Evolutionary conservation across 2,888 invertebrate species (phyloP), one percentile per base, ranked within the genome.

Genomic region (Deilephila porcellus): DNA sequence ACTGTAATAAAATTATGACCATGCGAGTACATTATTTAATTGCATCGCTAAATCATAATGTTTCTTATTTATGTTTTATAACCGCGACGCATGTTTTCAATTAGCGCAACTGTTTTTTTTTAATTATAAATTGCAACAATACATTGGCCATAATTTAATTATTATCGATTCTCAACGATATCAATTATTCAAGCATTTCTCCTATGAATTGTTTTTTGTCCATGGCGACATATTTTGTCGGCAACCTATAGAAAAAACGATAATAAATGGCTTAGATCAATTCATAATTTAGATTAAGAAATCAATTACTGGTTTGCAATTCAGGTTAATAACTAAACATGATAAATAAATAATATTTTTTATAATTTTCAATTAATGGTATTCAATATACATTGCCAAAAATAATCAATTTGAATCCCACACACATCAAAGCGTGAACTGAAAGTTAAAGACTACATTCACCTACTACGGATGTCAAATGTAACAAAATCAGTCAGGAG

Each of bases 371-470:
- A 67, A 67, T 67, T 67, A 67, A 67, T 67, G 45, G 45, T 45
- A 6, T 45, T 25, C 6, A 14, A 67, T 67, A 52, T 67, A 45
- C 67, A 67, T 67, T 67, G 45, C 11, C 14, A 52, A 67, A 52
- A 25, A 45, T 67, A 67, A 67, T 67, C 45, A 67, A 67, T 52
- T 67, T 67, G 45, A 67, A 45, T 67, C 67, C 67, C 67, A 67
- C 67, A 67, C 67, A 67, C 25, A 67, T 67, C 67, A 67, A 67
- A 67, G 20, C 67, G 67, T 67, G 67, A 67, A 67, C 67, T 52
- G 45, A 67, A 67, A 45, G n/a, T 67, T 45, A 67, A 52, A 67
- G 52, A 67, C 25, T 52, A 25, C 45, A 67, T 67, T 67, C 67
- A 67, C 67, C 45, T 67, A 45, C 64, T 67, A 45, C 37, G 64